phyloP scores from a whole-genome alignment of 2,797 vertebrate species.

The Platalea minor region DNA sequence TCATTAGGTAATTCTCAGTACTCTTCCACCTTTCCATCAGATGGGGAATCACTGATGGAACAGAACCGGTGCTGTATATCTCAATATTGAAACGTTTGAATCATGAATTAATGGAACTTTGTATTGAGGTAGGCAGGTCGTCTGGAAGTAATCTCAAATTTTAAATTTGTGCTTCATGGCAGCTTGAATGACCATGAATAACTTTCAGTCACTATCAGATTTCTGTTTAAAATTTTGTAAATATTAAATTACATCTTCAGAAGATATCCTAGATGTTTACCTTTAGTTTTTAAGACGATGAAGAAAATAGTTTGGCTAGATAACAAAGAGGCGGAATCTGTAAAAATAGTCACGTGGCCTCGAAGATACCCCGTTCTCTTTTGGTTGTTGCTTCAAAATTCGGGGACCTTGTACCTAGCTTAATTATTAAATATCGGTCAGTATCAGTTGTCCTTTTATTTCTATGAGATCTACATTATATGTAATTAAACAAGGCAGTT shows the following conservation, averaged over 20 bases:
- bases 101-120: neutral
- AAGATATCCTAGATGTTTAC: neutral
- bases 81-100: neutral
- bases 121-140: neutral
- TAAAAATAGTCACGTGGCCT: neutral
- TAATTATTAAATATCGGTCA: fast-evolving
- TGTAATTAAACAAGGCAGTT: neutral
- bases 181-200: too few relatives aligned
- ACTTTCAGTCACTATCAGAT: neutral
- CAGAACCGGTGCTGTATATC: neutral
- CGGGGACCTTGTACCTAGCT: neutral
- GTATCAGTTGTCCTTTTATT: neutral
- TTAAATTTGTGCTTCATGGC: neutral
- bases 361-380: neutral
- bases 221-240: neutral
- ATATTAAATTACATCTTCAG: neutral
- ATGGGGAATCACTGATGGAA: neutral
- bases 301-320: neutral
- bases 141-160: neutral
- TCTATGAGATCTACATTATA: neutral
- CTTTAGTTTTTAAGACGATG: neutral
- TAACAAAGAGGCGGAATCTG: neutral
- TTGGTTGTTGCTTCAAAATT: neutral
- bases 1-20: neutral
- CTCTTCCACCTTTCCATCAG: neutral